Percentiles rank a stretch among this genome's conserved stretches.
Evolutionary conservation across 1,140 invertebrate species (phyloP).

Genomic region (Lutraria rhynchaena): DNA sequence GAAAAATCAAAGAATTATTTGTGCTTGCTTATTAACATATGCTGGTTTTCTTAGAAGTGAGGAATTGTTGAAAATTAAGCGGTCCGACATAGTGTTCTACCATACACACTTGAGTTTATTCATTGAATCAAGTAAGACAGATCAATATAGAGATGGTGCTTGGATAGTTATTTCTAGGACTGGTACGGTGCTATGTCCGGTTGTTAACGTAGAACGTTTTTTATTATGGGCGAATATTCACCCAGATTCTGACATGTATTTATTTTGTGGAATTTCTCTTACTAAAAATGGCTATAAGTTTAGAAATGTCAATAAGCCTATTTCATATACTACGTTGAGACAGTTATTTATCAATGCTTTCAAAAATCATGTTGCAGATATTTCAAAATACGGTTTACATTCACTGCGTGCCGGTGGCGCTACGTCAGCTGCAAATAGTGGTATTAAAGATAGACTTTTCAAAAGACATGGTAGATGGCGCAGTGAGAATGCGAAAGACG

Average conservation of each 20-base stretch:
- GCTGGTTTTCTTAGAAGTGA: slow-evolving; percentile 31
- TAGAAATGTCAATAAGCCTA: slow-evolving; percentile 4
- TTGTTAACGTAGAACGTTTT: slow-evolving; percentile 1
- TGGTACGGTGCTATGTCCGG: slow-evolving; percentile 20
- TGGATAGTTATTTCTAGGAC: slow-evolving; percentile 9
- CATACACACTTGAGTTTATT: slow-evolving; percentile 16
- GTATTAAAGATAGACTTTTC: slow-evolving; percentile 17
- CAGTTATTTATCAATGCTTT: slow-evolving; percentile 12
- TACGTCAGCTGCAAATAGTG: neutral
- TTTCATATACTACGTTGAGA: slow-evolving; percentile 26
- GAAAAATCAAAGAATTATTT: slow-evolving; percentile 35
- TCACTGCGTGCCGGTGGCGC: neutral
- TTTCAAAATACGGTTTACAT: slow-evolving; percentile 28
- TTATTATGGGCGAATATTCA: slow-evolving; percentile 12
- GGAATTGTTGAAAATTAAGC: slow-evolving; percentile 19
- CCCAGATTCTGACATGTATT: neutral
- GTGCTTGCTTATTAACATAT: slow-evolving; percentile 11
- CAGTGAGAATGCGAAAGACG: slow-evolving; percentile 9
- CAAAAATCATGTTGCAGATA: slow-evolving; percentile 8
- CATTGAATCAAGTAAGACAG: slow-evolving; percentile 31
- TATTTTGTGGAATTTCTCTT: slow-evolving; percentile 7
- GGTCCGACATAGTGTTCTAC: slow-evolving; percentile 8
- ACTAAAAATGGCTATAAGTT: slow-evolving; percentile 7
- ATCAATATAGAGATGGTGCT: slow-evolving; percentile 15
- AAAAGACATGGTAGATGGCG: slow-evolving; percentile 10